A percentile compares a stretch with the other conserved stretches of the same genome.
Conservation (phyloP, 2,888 invertebrate species). For the Steinernema hermaphroditum region DNA sequence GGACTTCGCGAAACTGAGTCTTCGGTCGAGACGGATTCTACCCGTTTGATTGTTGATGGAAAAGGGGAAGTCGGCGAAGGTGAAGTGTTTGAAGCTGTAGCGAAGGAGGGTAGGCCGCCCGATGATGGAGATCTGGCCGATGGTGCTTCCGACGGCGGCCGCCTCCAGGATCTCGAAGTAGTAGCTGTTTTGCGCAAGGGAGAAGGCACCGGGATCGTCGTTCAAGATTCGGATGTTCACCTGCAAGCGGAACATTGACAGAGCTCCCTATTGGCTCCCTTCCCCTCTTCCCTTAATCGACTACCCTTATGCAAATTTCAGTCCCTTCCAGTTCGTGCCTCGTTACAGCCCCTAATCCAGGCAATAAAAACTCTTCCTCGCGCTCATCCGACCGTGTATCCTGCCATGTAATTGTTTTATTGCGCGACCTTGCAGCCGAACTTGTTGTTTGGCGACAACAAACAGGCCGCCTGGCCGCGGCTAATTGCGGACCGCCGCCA, state of each 20-base stretch:
- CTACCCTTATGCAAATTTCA: no score
- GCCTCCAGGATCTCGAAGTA: constrained; percentile 23
- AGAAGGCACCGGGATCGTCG: constrained; percentile 11
- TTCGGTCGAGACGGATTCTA: background rate
- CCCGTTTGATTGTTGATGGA: constrained; percentile 9
- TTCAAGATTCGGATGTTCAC: constrained; percentile 16
- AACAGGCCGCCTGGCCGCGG: constrained; percentile 16
- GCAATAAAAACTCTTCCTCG: background rate
- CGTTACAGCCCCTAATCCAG: background rate
- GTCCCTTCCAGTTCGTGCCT: background rate
- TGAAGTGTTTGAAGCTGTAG: constrained; percentile 9
- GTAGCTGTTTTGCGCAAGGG: constrained; percentile 1
- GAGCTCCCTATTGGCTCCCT: background rate
- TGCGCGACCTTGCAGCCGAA: constrained; percentile 20
- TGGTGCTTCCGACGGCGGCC: constrained; percentile 11
- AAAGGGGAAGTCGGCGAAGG: constrained; percentile 13
- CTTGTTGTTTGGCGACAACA: constrained; percentile 26
- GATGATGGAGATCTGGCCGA: constrained; percentile 11
- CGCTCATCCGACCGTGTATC: background rate
- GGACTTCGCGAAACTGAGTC: background rate
- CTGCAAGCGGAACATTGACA: background rate
- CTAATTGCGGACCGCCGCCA: background rate
- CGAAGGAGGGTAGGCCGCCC: background rate
- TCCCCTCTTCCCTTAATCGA: background rate
- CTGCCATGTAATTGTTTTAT: constrained; percentile 5